These are phyloP conservation scores for Halcyon smyrnensis DNA, from an alignment of 2,797 vertebrate genomes.

Conservation along the genomic window DNA sequence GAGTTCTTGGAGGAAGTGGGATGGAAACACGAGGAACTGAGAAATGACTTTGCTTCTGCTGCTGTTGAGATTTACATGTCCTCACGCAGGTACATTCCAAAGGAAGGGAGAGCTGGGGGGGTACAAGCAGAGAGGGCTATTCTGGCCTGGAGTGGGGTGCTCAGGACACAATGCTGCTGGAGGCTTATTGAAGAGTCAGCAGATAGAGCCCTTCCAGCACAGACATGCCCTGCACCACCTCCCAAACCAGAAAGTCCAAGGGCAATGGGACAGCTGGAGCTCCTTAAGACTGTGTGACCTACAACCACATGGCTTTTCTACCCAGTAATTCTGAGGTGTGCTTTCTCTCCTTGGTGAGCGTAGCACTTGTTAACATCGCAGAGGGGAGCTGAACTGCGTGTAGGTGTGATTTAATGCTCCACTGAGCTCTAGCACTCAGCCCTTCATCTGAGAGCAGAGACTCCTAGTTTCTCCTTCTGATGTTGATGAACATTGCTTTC, in stretches of 20 bases:
- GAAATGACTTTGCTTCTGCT: background rate
- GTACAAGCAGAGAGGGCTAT: background rate
- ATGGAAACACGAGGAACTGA: background rate
- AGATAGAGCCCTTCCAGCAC: background rate
- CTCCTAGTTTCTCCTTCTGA: conserved; percentile 2
- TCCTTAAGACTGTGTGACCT: background rate
- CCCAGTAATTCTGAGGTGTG: background rate
- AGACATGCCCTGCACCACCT: background rate
- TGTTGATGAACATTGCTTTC: background rate
- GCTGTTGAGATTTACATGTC: background rate
- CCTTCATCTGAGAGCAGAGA: background rate
- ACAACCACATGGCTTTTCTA: background rate
- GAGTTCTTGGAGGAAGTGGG: fast-evolving
- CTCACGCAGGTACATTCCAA: background rate
- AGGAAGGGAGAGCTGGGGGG: background rate
- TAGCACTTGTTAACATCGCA: background rate
- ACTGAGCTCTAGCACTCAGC: conserved; percentile 10
- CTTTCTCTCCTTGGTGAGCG: background rate
- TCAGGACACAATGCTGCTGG: fast-evolving
- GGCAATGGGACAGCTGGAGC: background rate
- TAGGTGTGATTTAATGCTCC: conserved; percentile 41
- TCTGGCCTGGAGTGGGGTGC: fast-evolving
- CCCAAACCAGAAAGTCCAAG: background rate
- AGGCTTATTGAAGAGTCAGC: background rate
- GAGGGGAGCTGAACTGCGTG: background rate